Evolutionary conservation across 2,113 vertebrate species (phyloP).

Genomic region (Catharus bicknelli): DNA sequence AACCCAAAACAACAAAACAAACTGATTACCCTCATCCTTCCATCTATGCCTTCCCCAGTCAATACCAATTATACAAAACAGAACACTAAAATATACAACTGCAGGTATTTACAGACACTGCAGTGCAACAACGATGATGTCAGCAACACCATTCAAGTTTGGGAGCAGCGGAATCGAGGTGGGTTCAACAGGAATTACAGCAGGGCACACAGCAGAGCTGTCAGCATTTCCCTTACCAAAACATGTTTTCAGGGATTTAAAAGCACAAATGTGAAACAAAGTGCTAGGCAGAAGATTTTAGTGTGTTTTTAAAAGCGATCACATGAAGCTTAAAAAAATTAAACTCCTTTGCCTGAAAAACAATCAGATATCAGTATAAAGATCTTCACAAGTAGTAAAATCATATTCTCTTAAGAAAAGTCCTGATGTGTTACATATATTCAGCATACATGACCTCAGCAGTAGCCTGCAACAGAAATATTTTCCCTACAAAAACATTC

Average conservation of each 20-base stretch:
- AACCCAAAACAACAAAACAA: fast-evolving
- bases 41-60: background rate
- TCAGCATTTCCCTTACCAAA: slow-evolving; percentile 33
- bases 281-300: background rate
- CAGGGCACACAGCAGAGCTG: background rate
- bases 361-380: background rate
- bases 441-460: background rate
- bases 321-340: background rate
- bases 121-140: slow-evolving; percentile 58
- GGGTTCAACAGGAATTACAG: slow-evolving; percentile 51
- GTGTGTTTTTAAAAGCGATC: background rate
- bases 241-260: background rate
- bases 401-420: background rate
- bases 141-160: slow-evolving; percentile 28
- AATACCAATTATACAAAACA: background rate
- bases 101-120: slow-evolving; percentile 31
- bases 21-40: background rate
- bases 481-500: background rate
- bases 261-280: background rate
- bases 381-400: background rate
- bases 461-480: background rate
- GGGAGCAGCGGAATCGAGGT: background rate
- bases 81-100: background rate
- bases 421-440: background rate
- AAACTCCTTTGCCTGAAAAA: background rate